phyloP scores from a whole-genome alignment of 2,113 vertebrate genomes.

The Laticauda laticaudata region DNA sequence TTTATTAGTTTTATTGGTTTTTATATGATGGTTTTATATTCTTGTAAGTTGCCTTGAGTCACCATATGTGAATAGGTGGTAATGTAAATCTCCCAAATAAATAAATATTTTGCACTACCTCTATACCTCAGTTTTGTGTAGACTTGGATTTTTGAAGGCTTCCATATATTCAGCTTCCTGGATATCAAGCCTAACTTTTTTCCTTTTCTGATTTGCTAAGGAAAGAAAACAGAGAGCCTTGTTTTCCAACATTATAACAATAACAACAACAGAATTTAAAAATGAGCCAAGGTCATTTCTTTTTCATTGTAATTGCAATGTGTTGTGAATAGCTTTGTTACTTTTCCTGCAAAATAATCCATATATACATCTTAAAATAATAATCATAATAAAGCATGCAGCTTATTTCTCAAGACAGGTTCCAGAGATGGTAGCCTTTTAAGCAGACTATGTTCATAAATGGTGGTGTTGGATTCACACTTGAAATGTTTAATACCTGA shows the following conservation, averaged over 20 bases:
- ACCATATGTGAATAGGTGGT: too few species aligned
- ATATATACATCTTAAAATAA: not conserved
- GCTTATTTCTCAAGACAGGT: constrained; percentile 46
- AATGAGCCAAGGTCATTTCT: constrained; percentile 58
- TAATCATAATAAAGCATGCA: constrained; percentile 43
- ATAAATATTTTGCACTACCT: not conserved
- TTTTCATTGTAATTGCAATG: constrained; percentile 52
- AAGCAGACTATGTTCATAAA: constrained; percentile 34
- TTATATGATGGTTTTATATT: too few species aligned
- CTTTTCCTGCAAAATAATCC: constrained; percentile 62
- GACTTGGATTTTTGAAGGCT: not conserved
- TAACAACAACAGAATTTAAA: constrained; percentile 63
- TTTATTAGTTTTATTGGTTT: too few species aligned
- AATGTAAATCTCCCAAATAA: too few species aligned
- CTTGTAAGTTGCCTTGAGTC: too few species aligned
- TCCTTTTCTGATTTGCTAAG: constrained; percentile 44
- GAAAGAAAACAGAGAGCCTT: constrained; percentile 30
- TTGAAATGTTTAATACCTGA: constrained; percentile 18
- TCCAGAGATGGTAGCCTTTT: constrained; percentile 46
- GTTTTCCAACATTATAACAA: not conserved
- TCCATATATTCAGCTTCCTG: not conserved
- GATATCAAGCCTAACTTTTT: not conserved
- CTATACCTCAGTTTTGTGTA: not conserved
- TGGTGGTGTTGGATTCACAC: constrained; percentile 28
- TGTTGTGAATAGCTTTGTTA: constrained; percentile 58